Conservation (phyloP, 2,888 invertebrate genomes). For the Chymomyza amoena region DNA sequence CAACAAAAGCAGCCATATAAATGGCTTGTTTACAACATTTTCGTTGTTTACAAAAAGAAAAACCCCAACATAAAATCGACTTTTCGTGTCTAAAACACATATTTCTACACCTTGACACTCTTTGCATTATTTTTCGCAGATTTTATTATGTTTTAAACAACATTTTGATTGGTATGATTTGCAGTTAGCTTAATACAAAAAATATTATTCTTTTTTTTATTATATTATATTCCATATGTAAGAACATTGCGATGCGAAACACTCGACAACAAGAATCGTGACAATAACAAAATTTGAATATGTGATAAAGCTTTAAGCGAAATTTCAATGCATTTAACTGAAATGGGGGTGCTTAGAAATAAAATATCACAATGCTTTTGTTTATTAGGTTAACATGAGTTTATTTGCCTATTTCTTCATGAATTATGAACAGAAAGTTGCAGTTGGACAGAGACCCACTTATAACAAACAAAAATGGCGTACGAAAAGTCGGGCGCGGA, state of each 20-base stretch:
- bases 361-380: no score
- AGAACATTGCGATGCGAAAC: not conserved
- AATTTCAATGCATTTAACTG: no score
- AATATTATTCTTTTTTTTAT: conserved; percentile 8
- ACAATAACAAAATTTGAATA: no score
- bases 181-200: conserved; percentile 4
- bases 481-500: no score
- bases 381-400: no score
- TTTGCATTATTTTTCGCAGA: conserved; percentile 29
- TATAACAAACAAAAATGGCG: no score
- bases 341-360: no score
- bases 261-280: no score
- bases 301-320: no score
- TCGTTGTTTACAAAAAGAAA: conserved; percentile 4
- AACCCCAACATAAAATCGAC: not conserved
- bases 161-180: conserved; percentile 28
- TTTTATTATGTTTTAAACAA: conserved; percentile 22
- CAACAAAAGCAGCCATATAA: conserved; percentile 34
- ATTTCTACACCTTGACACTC: conserved; percentile 68
- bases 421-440: no score
- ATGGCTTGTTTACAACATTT: conserved; percentile 61
- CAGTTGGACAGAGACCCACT: no score
- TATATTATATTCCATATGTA: not conserved
- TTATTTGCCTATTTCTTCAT: no score
- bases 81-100: conserved; percentile 23